Base-by-base conservation (phyloP, 2,113 vertebrate genomes). In the Lethenteron reissneri region DNA sequence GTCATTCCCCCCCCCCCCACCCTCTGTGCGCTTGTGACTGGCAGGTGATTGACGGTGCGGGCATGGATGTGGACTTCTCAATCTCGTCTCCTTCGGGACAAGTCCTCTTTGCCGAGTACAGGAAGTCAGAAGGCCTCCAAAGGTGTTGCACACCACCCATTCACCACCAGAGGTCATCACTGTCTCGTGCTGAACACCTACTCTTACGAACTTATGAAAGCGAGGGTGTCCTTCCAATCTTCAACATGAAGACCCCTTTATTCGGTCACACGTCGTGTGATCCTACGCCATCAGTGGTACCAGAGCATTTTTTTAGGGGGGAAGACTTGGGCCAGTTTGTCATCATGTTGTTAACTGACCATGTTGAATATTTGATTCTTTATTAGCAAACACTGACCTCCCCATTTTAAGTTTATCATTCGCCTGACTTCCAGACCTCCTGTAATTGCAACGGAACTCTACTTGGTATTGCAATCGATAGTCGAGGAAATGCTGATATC, bases 21-120 rank as follows among this genome's bases (percentile, higher is more conserved):
- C 25, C 3, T 5, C 9, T 3, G 11, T 71, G 19, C 64, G 2
- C 56, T 60, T 71, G 71, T 58, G 17, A 9, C 10, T 73, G 74
- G 12, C 78, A 92, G 89, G 87, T 90, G 72, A 89, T 90, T 9
- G 86, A 85, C 3, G 88, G 89, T 2, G 86, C 89, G 1, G 89
- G 88, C 2, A 81, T 89, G 82, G 89, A 91, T 3, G 85, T 92
- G 12, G 88, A 91, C 71, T 88, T 92, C 78, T 81, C 81, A 69
- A 72, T 91, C 78, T 25, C 81, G 74, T 86, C 85, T 21, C 89
- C 89, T 64, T 79, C 79, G 9, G 85, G 85, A 3, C 70, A 76
- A 73, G 76, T 77, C 64, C 74, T 91, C 69, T 73, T 85, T 71
- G 74, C 76, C 0, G 88, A 92, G 74, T 78, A 79, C 58, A 82